phyloP scores from a whole-genome alignment of 1,140 invertebrate genomes.

The Dinoponera quadriceps region DNA sequence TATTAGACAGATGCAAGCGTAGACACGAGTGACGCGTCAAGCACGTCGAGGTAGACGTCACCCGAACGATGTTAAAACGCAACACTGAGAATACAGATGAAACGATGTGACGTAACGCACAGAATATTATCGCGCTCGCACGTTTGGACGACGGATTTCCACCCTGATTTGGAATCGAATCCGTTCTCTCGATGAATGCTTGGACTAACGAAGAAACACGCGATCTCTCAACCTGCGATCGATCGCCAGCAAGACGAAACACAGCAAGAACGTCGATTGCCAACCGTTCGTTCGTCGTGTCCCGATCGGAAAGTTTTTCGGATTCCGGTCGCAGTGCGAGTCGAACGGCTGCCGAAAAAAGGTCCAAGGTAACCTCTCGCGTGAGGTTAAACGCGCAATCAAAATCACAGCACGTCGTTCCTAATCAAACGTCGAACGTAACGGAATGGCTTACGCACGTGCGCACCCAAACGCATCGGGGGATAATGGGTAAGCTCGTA shows the following conservation, averaged over 20 bases:
- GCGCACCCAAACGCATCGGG: background rate
- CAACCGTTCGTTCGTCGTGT: no score
- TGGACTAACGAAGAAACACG: no score
- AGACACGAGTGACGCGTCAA: background rate
- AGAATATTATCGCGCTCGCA: no score
- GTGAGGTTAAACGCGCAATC: background rate
- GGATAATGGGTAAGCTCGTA: background rate
- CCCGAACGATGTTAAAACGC: background rate
- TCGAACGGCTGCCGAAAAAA: background rate
- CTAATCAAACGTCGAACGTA: background rate
- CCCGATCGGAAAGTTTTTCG: background rate
- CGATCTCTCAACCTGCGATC: no score
- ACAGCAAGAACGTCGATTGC: no score
- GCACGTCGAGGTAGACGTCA: background rate
- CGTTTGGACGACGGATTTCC: no score
- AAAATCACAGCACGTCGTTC: slow-evolving; percentile 28
- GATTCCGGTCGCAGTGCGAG: background rate
- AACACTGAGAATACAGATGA: no score
- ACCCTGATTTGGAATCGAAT: no score
- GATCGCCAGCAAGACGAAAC: no score
- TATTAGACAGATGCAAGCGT: background rate
- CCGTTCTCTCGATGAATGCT: no score
- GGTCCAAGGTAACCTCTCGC: slow-evolving; percentile 3
- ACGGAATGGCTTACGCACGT: background rate
- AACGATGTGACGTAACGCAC: no score